Evolutionary conservation across 2,113 vertebrate species (phyloP), one percentile per base, ranked within the genome.

Genomic region (Fulmarus glacialis): DNA sequence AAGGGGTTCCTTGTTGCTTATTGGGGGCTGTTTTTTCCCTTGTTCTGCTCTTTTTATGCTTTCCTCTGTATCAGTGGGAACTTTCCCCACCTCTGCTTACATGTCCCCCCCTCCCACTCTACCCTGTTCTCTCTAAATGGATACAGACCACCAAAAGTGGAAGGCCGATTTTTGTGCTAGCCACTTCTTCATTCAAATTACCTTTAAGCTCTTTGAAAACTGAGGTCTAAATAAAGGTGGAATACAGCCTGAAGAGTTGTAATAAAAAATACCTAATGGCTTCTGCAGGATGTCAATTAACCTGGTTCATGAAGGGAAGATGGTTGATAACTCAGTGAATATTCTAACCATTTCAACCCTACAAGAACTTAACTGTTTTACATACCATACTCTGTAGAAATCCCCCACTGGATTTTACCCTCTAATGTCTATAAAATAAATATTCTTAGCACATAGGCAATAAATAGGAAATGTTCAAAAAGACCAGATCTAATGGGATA

Each of bases 361-460:
- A 58, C 56, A 77, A 79, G 95, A 95, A 95, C 43, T 72, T 86
- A 92, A 81, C 87, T 93, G 36, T 92, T 97, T 94, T 94, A 82
- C 59, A 62, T 88, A 66, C 55, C 4, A 5, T 68, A 81, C 14
- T 79, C 67, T 71, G 71, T 59, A 89, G 59, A 94, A 95, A 95
- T 56, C 15, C 52, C 81, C 52, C 62, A 42, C 74, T 45, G 70
- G 36, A 82, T 97, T 93, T 97, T 78, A 91, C 48, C 8, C 52
- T 90, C 78, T 97, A 92, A 93, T 71, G 48, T 88, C 74, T 94
- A 48, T 84, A 91, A 94, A 93, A 82, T 87, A 90, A 94, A 91
- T 95, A 96, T 93, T 97, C 94, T 96, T 84, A 97, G 81, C 96
- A 96, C 83, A 92, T 92, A 94, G 93, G 74, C 94, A 97, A 94